Base-by-base conservation (phyloP, 2,797 vertebrate genomes). In the Epinephelus malabaricus region DNA sequence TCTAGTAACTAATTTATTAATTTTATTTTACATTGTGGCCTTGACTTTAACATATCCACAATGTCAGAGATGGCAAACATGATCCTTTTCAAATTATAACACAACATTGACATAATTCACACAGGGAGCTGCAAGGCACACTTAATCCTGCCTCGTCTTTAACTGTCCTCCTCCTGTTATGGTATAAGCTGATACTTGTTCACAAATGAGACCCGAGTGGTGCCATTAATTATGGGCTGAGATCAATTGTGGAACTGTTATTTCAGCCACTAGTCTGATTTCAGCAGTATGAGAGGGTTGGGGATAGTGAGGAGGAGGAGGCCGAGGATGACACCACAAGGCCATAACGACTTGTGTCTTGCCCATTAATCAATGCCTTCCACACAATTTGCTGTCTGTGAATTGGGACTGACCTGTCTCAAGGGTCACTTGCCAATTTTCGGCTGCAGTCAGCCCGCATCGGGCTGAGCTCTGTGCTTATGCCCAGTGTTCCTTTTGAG, bases 331-430 rank as follows among this genome's bases (percentile, higher is more conserved):
- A 94, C 92, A 94, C 92, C 78, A 74, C 73, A 70, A 79, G 92
- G 89, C 93, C 89, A 90, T 95, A 95, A 96, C 79, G 82, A 96
- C 89, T 93, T 94, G 91, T 95, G 93, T 95, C 94, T 93, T 93
- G 76, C 86, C 92, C 94, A 96, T 95, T 96, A 95, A 96, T 96
- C 96, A 96, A 95, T 95, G 95, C 94, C 94, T 95, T 96, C 93
- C 94, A 94, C 93, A 91, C 94, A 94, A 95, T 95, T 96, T 96
- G 94, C 94, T 91, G 85, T 91, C 90, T 94, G 93, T 93, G 93
- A 94, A 95, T 95, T 95, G 95, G 93, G 92, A 92, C 91, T 94
- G 94, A 95, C 94, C 94, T 67, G 83, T 93, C 92, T 95, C 88
- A 70, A 87, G 94, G 95, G 95, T 95, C 94, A 94, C 91, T 95